These are phyloP conservation scores for Chloroceryle amazona DNA, from an alignment of 2,797 vertebrate species.

Conservation along the genomic window DNA sequence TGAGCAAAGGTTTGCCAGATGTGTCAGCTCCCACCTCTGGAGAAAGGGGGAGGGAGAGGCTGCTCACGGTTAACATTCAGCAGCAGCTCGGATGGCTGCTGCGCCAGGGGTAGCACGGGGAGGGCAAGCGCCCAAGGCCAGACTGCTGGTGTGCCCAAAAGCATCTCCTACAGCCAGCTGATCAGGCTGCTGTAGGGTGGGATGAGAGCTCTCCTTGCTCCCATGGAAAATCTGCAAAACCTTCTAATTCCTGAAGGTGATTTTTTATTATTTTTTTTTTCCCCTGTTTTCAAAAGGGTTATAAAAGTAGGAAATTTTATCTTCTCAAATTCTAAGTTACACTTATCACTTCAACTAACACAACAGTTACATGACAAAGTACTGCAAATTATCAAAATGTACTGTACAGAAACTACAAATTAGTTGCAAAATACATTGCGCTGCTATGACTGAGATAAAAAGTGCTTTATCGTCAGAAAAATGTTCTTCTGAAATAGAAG, in stretches of 20 bases:
- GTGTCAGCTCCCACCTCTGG: not conserved
- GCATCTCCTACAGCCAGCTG: not conserved
- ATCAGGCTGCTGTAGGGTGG: constrained; percentile 16
- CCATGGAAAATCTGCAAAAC: constrained; percentile 57
- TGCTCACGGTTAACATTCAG: not conserved
- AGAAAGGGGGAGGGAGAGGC: not conserved
- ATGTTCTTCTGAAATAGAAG: constrained; percentile 83
- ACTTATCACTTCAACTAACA: constrained; percentile 94
- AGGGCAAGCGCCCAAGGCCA: not conserved
- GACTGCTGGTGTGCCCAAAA: not conserved
- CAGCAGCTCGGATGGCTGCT: not conserved
- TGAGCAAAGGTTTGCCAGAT: not conserved
- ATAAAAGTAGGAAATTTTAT: constrained; percentile 97
- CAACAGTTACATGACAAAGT: constrained; percentile 96
- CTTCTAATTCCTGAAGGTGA: constrained; percentile 60
- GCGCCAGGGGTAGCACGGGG: not conserved
- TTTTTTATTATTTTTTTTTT: not conserved
- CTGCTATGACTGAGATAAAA: constrained; percentile 88
- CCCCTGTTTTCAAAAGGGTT: constrained; percentile 76
- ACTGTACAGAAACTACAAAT: constrained; percentile 98
- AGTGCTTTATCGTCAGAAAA: constrained; percentile 83
- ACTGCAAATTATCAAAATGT: constrained; percentile 97
- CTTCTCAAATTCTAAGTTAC: constrained; percentile 88
- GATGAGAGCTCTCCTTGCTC: constrained; percentile 38
- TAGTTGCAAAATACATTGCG: constrained; percentile 97